Evolutionary conservation across 2,797 vertebrate genomes (phyloP).

Genomic region (Muscicapa striata): DNA sequence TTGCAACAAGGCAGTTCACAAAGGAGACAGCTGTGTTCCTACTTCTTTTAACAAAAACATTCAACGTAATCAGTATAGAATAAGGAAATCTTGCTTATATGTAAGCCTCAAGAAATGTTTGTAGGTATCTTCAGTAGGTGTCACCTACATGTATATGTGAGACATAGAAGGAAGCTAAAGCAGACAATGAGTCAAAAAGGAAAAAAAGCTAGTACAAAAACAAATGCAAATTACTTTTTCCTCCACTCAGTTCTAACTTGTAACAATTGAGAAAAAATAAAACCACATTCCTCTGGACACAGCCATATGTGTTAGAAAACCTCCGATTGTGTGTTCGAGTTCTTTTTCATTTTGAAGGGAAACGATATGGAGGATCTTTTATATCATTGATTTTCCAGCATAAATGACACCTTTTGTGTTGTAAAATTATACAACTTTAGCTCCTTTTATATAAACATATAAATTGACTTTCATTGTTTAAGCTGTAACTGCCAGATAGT

Average conservation of each 20-base stretch:
- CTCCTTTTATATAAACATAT: not conserved
- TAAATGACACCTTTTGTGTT: not conserved
- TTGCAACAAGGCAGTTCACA: not conserved
- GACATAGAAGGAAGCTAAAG: not conserved
- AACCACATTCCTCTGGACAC: not conserved
- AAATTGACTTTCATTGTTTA: not conserved
- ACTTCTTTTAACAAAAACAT: not conserved
- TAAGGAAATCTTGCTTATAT: not conserved
- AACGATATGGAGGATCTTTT: not conserved
- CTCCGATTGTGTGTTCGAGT: not conserved
- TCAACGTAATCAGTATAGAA: not conserved
- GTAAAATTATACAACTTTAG: not conserved
- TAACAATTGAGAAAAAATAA: not conserved
- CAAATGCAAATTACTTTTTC: not conserved
- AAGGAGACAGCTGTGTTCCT: not conserved
- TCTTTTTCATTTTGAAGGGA: not conserved
- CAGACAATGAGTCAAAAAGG: not conserved
- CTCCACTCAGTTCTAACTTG: not conserved
- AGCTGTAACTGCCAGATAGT: not conserved
- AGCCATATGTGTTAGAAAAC: not conserved
- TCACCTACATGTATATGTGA: not conserved
- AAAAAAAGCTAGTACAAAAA: not conserved
- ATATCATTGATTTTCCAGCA: not conserved
- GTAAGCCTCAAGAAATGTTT: not conserved
- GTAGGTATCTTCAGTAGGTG: not conserved